phyloP scores from a whole-genome alignment of 2,888 invertebrate genomes.

The Ophion ellenae region DNA sequence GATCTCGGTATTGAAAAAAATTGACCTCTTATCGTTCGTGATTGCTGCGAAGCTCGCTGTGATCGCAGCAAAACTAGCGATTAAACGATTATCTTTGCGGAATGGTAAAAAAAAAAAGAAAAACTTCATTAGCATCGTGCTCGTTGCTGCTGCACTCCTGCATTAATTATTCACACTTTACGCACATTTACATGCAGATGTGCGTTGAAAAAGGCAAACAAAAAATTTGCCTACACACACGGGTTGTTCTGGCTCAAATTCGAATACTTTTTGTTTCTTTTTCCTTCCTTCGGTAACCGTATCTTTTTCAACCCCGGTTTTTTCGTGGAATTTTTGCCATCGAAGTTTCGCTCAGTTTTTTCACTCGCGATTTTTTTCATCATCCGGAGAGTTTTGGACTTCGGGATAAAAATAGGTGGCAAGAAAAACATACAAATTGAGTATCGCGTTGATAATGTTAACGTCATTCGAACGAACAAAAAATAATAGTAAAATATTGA shows the following conservation, averaged over 20 bases:
- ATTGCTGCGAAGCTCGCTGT: constrained; percentile 25
- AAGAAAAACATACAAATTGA: too few relatives aligned
- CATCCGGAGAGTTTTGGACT: too few relatives aligned
- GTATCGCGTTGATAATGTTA: too few relatives aligned
- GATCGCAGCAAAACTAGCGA: constrained; percentile 13
- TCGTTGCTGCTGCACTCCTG: constrained; percentile 25
- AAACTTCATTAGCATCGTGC: constrained; percentile 52
- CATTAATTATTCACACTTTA: constrained; percentile 33
- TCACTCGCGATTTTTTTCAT: neutral
- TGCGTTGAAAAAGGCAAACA: neutral
- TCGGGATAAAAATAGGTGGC: too few relatives aligned
- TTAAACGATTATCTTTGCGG: constrained; percentile 39
- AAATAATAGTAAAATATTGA: too few relatives aligned
- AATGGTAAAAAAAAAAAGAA: constrained; percentile 33
- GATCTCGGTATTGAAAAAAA: constrained; percentile 3
- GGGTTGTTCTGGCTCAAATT: constrained; percentile 4
- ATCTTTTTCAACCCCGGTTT: too few relatives aligned
- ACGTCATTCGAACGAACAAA: too few relatives aligned
- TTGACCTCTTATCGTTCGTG: constrained; percentile 34
- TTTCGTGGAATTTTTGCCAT: too few relatives aligned
- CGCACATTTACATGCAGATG: neutral
- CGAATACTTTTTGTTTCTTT: neutral
- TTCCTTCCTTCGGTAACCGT: too few relatives aligned
- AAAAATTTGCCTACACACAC: neutral
- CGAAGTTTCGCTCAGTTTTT: too few relatives aligned